phyloP scores from a whole-genome alignment of 2,113 vertebrate genomes.

The Aviceda subcristata region DNA sequence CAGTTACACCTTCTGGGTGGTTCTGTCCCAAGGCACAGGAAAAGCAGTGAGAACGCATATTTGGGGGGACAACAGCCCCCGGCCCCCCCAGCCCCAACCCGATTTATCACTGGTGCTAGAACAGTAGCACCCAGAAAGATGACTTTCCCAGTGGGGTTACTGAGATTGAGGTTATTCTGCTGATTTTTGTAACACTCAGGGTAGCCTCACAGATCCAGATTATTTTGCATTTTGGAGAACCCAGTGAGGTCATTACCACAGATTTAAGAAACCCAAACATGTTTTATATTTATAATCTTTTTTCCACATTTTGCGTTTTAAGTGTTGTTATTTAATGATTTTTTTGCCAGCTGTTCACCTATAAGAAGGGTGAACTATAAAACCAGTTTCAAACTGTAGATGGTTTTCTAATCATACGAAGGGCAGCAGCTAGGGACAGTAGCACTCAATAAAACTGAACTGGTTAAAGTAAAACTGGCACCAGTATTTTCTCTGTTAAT shows the following conservation, averaged over 20 bases:
- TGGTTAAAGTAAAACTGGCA: not conserved
- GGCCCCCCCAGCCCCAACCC: too few relatives aligned
- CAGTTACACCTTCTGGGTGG: not conserved
- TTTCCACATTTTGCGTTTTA: not conserved
- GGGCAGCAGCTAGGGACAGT: not conserved
- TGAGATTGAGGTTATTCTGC: not conserved
- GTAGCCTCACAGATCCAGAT: not conserved
- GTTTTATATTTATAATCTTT: not conserved
- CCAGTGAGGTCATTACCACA: not conserved
- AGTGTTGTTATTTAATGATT: not conserved
- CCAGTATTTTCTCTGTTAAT: not conserved
- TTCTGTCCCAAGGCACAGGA: not conserved
- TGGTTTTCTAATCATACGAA: not conserved
- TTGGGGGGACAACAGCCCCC: not conserved
- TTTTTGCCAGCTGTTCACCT: not conserved
- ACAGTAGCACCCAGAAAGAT: not conserved
- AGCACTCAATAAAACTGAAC: conserved; percentile 19
- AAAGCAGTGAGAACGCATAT: not conserved
- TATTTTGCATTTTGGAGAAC: not conserved
- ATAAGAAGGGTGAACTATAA: not conserved
- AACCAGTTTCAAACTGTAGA: not conserved
- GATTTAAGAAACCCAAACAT: not conserved
- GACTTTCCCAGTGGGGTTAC: not conserved
- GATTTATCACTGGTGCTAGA: not conserved
- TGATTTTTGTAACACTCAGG: not conserved